Evolutionary conservation across 2,113 vertebrate species (phyloP).

Genomic region (Rhea pennata): DNA sequence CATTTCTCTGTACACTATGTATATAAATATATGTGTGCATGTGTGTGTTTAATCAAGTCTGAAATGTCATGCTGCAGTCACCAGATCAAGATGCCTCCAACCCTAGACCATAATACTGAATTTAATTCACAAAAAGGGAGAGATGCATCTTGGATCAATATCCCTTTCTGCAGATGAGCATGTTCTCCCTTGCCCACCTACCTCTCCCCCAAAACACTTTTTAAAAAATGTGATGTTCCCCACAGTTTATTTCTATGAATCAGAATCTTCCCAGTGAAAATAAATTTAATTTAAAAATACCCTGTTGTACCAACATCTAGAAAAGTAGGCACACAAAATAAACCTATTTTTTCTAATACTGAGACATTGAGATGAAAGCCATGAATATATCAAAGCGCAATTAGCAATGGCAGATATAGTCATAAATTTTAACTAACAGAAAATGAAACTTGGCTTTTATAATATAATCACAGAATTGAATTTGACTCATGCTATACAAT

Average conservation of each 20-base stretch:
- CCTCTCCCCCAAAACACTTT: background rate
- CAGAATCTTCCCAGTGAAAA: background rate
- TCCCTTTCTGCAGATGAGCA: background rate
- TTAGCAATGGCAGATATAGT: background rate
- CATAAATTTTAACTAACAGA: background rate
- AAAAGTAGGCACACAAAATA: background rate
- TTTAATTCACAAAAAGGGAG: background rate
- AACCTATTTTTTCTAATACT: background rate
- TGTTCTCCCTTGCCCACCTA: background rate
- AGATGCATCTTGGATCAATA: background rate
- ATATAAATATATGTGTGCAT: background rate
- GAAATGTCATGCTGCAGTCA: background rate
- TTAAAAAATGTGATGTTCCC: background rate
- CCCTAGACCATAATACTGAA: background rate
- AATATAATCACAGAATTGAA: background rate
- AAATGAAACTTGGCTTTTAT: background rate
- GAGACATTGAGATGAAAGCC: background rate
- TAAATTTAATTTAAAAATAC: background rate
- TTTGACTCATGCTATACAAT: background rate
- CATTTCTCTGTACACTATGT: background rate
- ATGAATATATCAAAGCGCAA: background rate
- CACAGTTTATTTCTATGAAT: background rate
- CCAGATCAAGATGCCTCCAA: background rate
- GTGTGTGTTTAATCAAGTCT: background rate
- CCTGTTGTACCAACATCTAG: background rate